A percentile compares a stretch with the other conserved stretches of the same genome.
Evolutionary conservation across 2,797 vertebrate genomes (phyloP).

Genomic region (Carduelis carduelis): DNA sequence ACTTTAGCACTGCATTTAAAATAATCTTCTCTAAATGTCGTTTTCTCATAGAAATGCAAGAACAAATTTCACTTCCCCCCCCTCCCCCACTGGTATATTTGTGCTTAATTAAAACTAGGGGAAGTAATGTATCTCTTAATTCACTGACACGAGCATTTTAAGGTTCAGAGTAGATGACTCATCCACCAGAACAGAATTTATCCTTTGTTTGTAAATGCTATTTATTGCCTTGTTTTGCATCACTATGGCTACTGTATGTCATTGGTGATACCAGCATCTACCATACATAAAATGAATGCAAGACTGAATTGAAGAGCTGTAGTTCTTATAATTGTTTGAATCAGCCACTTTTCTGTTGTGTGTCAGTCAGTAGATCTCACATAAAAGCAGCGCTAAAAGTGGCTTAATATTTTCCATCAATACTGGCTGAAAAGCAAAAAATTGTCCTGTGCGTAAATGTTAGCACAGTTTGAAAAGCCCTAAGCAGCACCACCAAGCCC

Average conservation of each 20-base stretch:
- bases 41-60: conserved; percentile 10
- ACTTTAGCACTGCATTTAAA: background rate
- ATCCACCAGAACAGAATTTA: conserved; percentile 38
- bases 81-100: background rate
- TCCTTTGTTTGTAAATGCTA: conserved; percentile 61
- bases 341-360: background rate
- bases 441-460: background rate
- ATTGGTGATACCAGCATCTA: conserved; percentile 17
- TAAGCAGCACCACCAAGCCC: background rate
- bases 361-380: background rate
- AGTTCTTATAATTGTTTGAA: background rate
- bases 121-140: conserved; percentile 53
- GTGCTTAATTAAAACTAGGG: background rate
- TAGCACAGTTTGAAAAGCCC: background rate
- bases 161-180: conserved; percentile 42
- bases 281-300: background rate
- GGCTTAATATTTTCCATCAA: background rate
- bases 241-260: conserved; percentile 62
- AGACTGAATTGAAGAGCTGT: background rate
- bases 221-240: conserved; percentile 59
- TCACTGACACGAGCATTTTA: conserved; percentile 15
- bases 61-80: background rate
- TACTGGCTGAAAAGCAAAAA: background rate
- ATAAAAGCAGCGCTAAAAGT: background rate
- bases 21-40: background rate